Conservation (phyloP, 2,797 vertebrate genomes). For the Xyrichtys novacula region DNA sequence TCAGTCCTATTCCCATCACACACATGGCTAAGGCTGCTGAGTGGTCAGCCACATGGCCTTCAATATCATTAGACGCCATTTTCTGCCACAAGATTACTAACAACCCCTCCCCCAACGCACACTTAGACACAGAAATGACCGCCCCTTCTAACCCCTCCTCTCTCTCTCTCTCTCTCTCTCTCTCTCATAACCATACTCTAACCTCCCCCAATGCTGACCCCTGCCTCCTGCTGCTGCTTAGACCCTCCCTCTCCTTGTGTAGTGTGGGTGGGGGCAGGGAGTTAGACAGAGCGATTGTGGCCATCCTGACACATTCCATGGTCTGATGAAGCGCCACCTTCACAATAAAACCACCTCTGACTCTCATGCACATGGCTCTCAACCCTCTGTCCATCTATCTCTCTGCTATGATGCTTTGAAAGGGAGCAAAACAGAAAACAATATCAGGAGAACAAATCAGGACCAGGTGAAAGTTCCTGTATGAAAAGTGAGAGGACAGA, state of each 20-base stretch:
- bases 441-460: background rate
- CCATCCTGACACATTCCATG: conserved; percentile 80
- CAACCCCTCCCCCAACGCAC: conserved; percentile 68
- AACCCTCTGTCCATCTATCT: background rate
- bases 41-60: conserved; percentile 77
- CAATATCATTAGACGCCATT: conserved; percentile 85
- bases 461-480: background rate
- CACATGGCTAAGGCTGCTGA: conserved; percentile 54
- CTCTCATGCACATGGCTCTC: conserved; percentile 12
- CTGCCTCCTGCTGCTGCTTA: conserved; percentile 73
- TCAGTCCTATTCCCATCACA: conserved; percentile 14
- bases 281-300: conserved; percentile 39
- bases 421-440: background rate
- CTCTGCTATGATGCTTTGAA: conserved; percentile 6
- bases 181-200: conserved; percentile 44
- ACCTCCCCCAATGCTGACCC: conserved; percentile 76
- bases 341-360: conserved; percentile 63
- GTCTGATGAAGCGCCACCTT: conserved; percentile 78
- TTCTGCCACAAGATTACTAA: conserved; percentile 80
- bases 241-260: conserved; percentile 75
- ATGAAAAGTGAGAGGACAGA: conserved; percentile 8
- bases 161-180: conserved; percentile 1
- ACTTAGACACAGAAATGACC: conserved; percentile 35
- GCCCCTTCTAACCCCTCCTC: conserved; percentile 37
- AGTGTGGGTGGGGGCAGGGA: conserved; percentile 13